Conservation (phyloP, 2,888 invertebrate genomes). For the Lycocerus yunnanus region DNA sequence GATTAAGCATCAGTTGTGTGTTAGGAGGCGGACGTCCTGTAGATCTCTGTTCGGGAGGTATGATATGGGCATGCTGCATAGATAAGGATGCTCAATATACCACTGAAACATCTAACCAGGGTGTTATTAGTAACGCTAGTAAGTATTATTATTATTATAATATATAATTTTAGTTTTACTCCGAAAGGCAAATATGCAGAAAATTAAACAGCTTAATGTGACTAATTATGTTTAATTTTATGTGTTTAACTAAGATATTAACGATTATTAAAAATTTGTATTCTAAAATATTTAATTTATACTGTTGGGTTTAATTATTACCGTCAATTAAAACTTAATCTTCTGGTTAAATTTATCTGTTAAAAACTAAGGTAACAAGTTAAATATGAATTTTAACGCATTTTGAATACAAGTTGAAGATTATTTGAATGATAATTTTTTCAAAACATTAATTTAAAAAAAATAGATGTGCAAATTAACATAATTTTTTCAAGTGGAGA, state of each 20-base stretch:
- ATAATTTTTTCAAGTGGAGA: no score
- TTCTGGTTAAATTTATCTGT: background rate
- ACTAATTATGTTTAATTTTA: background rate
- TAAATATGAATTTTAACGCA: background rate
- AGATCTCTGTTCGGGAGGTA: constrained; percentile 89
- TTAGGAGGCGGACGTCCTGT: constrained; percentile 85
- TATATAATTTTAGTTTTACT: background rate
- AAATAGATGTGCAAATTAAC: no score
- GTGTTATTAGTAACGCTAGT: constrained; percentile 85
- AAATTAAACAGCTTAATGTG: background rate
- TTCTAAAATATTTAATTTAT: background rate
- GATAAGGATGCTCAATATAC: constrained; percentile 64
- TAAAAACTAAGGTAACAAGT: background rate
- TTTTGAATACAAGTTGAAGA: background rate
- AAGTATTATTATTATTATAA: constrained; percentile 58
- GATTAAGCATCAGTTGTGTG: constrained; percentile 88
- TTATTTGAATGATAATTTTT: no score
- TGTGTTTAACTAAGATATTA: background rate
- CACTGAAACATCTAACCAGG: constrained; percentile 58
- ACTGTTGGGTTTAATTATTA: background rate
- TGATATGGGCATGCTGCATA: constrained; percentile 94
- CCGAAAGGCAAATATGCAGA: background rate
- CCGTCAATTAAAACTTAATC: background rate
- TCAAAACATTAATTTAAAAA: no score
- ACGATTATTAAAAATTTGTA: background rate